Base-by-base conservation (phyloP, 1,140 invertebrate genomes). In the Rhyacophila brunnea region DNA sequence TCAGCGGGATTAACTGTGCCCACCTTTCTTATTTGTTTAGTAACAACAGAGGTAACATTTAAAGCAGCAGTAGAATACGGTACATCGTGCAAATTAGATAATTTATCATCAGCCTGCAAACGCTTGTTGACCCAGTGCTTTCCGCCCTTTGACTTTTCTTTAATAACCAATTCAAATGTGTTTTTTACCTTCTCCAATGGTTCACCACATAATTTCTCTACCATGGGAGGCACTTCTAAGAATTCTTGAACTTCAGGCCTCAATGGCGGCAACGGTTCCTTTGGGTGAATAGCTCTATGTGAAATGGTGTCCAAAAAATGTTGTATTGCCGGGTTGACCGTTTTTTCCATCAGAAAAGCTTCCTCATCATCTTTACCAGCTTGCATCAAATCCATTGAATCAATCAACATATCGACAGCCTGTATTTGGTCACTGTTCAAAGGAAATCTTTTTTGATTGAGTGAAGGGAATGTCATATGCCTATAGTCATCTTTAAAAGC, bases 401-500 rank as follows among this genome's bases (percentile, higher is more conserved):
- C 70, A n/a, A 80, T 78, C 9, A 78, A 66, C 47, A 72, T 68
- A 66, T 75, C 76, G 45, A 80, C 74, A 53, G 71, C 71, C 65
- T 74, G 53, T 10, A 77, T 68, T 68, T 79, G 74, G 54, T 76
- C 70, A 56, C 72, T 57, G 20, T 56, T 69, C 42, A 67, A 70
- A 47, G 57, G 34, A 67, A 68, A 71, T 56, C 74, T 77, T 47
- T 73, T 76, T 17, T 70, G 58, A 64, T 74, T 69, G 44, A 71
- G 73, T 17, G 66, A 53, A 40, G 77, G 75, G 51, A 79, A 79
- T 32, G 68, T 61, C 71, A 78, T 75, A 56, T 72, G 66, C 59
- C 76, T 78, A 42, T 77, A 74, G 53, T 78, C 72, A 56, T 79
- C 75, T 65, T 76, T 78, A 47, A 62, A 79, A 62, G 71, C 72